These are phyloP conservation scores for Tachina grossa DNA, from an alignment of 2,888 invertebrate genomes.

Conservation along the genomic window DNA sequence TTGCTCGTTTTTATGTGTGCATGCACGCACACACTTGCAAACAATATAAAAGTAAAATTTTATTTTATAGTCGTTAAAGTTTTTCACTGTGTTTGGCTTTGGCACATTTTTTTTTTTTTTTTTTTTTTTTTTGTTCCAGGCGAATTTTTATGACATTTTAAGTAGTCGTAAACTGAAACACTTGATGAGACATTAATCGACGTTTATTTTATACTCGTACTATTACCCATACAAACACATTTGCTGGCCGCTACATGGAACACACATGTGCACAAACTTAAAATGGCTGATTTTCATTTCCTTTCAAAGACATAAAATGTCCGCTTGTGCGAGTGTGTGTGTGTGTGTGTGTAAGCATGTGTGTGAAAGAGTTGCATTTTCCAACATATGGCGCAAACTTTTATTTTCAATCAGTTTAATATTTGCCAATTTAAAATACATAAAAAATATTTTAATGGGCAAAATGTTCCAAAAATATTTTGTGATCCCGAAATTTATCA, in stretches of 20 bases:
- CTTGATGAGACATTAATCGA: conserved; percentile 81
- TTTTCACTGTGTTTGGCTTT: conserved; percentile 9
- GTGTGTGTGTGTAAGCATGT: conserved; percentile 72
- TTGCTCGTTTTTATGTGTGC: neutral
- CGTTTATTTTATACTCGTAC: conserved; percentile 75
- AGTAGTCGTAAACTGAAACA: conserved; percentile 81
- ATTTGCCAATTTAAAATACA: conserved; percentile 42
- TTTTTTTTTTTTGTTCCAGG: too few species aligned
- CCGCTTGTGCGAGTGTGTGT: conserved; percentile 59
- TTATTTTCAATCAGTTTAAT: conserved; percentile 54
- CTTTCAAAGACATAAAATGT: conserved; percentile 11
- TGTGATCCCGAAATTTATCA: neutral
- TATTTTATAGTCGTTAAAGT: conserved; percentile 42
- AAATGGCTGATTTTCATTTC: conserved; percentile 70
- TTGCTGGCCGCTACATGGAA: too few species aligned
- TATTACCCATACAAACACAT: conserved; percentile 38
- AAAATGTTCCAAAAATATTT: conserved; percentile 14
- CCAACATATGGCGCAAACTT: conserved; percentile 47
- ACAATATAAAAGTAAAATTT: conserved; percentile 38
- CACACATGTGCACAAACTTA: conserved; percentile 2
- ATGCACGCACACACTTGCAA: conserved; percentile 27
- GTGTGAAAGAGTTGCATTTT: conserved; percentile 50
- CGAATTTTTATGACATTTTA: conserved; percentile 80
- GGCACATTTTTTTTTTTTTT: conserved; percentile 53
- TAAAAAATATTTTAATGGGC: conserved; percentile 18